These are phyloP conservation scores for Stegodyphus mimosarum DNA, from an alignment of 1,140 invertebrate genomes.

Conservation along the genomic window DNA sequence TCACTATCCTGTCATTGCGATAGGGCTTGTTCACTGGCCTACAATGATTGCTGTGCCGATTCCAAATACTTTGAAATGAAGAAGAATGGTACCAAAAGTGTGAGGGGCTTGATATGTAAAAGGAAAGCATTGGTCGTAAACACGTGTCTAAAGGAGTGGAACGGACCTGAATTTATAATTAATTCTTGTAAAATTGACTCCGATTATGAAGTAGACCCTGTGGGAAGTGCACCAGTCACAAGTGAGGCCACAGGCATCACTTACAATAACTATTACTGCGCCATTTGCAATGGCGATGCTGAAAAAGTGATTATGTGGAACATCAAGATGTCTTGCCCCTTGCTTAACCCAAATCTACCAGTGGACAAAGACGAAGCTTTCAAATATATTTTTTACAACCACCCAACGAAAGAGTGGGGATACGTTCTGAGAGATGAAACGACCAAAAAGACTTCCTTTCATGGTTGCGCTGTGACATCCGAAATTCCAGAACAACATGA, in stretches of 20 bases:
- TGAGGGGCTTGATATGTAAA: slow-evolving; percentile 1
- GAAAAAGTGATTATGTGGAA: slow-evolving; percentile 33
- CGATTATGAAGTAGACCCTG: slow-evolving; percentile 63
- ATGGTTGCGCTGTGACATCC: slow-evolving; percentile 19
- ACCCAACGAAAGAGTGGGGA: slow-evolving; percentile 32
- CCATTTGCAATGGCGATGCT: slow-evolving; percentile 71
- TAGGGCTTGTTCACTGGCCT: slow-evolving; percentile 9
- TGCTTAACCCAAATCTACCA: not conserved
- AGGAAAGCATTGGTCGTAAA: slow-evolving; percentile 9
- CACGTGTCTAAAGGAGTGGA: slow-evolving; percentile 34
- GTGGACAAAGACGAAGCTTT: slow-evolving; percentile 33
- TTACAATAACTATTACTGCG: slow-evolving; percentile 73
- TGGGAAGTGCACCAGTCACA: slow-evolving; percentile 69
- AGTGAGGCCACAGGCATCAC: slow-evolving; percentile 68
- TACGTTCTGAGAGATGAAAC: slow-evolving; percentile 8
- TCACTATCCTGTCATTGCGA: slow-evolving; percentile 19
- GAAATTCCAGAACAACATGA: slow-evolving; percentile 12
- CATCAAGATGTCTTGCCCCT: slow-evolving; percentile 34
- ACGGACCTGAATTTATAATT: slow-evolving; percentile 35
- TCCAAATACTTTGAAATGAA: slow-evolving; percentile 4
- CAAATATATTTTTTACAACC: slow-evolving; percentile 46
- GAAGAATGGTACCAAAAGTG: not conserved
- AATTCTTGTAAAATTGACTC: slow-evolving; percentile 14
- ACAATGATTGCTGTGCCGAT: slow-evolving; percentile 40
- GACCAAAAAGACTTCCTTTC: slow-evolving; percentile 31